Percentiles rank a stretch among this genome's conserved stretches.
phyloP scores from a whole-genome alignment of 2,113 vertebrate genomes.

The Crotalus tigris region DNA sequence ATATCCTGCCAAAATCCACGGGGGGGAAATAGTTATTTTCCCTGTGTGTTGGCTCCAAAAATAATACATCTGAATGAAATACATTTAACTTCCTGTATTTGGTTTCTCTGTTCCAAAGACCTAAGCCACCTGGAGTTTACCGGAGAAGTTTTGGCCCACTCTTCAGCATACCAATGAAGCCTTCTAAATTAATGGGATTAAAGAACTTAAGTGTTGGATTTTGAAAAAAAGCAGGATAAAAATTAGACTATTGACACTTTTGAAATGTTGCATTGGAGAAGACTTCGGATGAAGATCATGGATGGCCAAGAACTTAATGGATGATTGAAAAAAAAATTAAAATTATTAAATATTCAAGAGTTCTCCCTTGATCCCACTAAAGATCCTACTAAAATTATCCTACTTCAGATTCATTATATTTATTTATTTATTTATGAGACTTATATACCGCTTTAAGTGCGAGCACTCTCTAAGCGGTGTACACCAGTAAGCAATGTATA shows the following conservation, averaged over 20 bases:
- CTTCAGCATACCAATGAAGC: neutral
- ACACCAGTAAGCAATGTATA: too few species aligned
- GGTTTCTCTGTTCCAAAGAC: neutral
- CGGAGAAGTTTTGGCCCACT: neutral
- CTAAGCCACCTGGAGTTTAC: neutral
- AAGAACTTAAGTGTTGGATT: neutral
- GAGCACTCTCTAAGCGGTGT: too few species aligned
- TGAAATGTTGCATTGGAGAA: neutral
- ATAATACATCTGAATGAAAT: constrained; percentile 11
- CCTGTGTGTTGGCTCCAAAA: constrained; percentile 1
- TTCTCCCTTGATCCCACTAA: neutral
- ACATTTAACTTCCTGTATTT: neutral
- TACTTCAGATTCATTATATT: neutral
- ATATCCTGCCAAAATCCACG: constrained; percentile 21
- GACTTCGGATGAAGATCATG: neutral
- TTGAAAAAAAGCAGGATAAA: neutral
- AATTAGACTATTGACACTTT: neutral
- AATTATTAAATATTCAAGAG: neutral
- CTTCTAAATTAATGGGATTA: neutral
- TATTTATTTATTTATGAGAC: too few species aligned
- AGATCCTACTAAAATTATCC: neutral
- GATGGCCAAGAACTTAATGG: neutral
- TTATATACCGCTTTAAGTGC: too few species aligned
- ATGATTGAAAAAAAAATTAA: neutral
- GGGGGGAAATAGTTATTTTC: neutral